Evolutionary conservation across 2,797 vertebrate genomes (phyloP).

Genomic region (Sebastes nivosus): DNA sequence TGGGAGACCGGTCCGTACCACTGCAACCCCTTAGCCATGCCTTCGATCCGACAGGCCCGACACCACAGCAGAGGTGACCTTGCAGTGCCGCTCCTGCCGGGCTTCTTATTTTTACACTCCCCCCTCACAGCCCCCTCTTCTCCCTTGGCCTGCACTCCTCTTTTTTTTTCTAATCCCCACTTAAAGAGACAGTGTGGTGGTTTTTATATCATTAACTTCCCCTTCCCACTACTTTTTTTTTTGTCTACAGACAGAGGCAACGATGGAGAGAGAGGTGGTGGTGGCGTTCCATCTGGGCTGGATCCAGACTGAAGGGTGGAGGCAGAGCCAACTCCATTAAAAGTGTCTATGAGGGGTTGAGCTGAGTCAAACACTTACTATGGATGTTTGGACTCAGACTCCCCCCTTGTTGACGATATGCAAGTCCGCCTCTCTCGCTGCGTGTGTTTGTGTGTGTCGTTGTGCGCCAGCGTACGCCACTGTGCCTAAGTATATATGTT

Average conservation of each 20-base stretch:
- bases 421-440: constrained; percentile 27
- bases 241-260: constrained; percentile 39
- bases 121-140: constrained; percentile 62
- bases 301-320: constrained; percentile 63
- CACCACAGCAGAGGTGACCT: constrained; percentile 87
- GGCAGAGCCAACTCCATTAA: constrained; percentile 67
- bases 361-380: constrained; percentile 79
- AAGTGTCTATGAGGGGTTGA: constrained; percentile 71
- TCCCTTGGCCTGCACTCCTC: constrained; percentile 67
- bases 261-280: constrained; percentile 13
- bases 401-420: constrained; percentile 62
- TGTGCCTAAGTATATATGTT: constrained; percentile 72
- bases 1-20: constrained; percentile 81
- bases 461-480: constrained; percentile 51
- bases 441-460: constrained; percentile 33
- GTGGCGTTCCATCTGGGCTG: constrained; percentile 56
- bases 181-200: constrained; percentile 76
- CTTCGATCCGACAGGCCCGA: constrained; percentile 80
- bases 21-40: constrained; percentile 81
- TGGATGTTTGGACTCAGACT: constrained; percentile 74
- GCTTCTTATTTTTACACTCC: constrained; percentile 85
- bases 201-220: constrained; percentile 68
- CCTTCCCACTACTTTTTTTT: constrained; percentile 37
- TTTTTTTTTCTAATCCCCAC: constrained; percentile 72
- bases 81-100: constrained; percentile 79